Percentiles rank a stretch among this genome's conserved stretches.
Evolutionary conservation across 2,888 invertebrate genomes (phyloP).

Genomic region (Fragum sueziense): DNA sequence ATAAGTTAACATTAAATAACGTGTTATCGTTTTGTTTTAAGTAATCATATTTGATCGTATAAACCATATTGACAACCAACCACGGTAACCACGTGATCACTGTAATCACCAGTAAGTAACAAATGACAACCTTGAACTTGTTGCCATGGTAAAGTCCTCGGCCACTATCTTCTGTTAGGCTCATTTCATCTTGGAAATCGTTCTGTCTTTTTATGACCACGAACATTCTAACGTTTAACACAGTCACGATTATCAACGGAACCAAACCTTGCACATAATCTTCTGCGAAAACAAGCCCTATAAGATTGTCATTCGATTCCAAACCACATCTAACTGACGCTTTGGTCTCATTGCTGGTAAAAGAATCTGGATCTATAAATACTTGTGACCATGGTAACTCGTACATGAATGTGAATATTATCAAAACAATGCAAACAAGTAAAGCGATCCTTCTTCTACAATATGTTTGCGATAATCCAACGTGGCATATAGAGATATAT

Average conservation of each 20-base stretch:
- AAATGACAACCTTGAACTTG: constrained; percentile 6
- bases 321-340: neutral
- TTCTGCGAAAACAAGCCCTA: neutral
- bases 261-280: constrained; percentile 4
- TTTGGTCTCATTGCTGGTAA: neutral
- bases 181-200: neutral
- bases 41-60: constrained; percentile 1
- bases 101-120: constrained; percentile 18
- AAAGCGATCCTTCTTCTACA: constrained; percentile 16
- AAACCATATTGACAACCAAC: neutral
- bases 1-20: neutral
- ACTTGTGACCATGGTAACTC: constrained; percentile 11
- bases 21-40: neutral
- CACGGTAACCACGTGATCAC: constrained; percentile 16
- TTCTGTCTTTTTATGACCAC: neutral
- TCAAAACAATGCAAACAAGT: neutral
- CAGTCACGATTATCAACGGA: neutral
- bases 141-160: neutral
- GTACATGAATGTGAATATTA: neutral
- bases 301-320: neutral
- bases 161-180: constrained; percentile 15
- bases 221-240: constrained; percentile 12
- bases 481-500: constrained; percentile 11
- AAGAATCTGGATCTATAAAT: neutral
- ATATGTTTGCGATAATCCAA: neutral